Evolutionary conservation across 2,888 invertebrate genomes (phyloP), one percentile per base, ranked within the genome.

Genomic region (Dolichopus griseipennis): DNA sequence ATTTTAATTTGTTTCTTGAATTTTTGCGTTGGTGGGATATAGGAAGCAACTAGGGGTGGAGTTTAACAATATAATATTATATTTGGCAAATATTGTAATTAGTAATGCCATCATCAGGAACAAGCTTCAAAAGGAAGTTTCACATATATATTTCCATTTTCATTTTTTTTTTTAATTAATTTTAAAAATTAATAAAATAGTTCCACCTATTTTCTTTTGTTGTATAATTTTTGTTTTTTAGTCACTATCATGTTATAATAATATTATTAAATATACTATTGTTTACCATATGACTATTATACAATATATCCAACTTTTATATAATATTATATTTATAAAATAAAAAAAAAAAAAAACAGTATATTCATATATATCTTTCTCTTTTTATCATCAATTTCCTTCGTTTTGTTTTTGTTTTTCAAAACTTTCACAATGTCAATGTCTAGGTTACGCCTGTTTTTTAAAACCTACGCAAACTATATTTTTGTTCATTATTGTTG

Each of bases 361-460:
- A 52, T 2, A 52, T 9, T 52, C 15, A 52, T 52, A 52, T 52
- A 52, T 52, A 12, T 52, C 52, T 52, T 18, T 52, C 52, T 52
- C 52, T 52, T 18, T 52, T 52, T 52, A 15, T 52, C 15, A 12
- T n/a, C n/a, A n/a, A n/a, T 52, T 52, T 52, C 18, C 1, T 52
- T 52, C 4, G 2, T 52, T 52, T 52, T 15, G n/a, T 52, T 52
- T 18, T 52, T 52, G 18, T 52, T 18, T 43, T 18, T 18, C 6
- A 18, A 52, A 52, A 52, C 18, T 52, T 37, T 18, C 37, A 64
- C 70, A 71, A 68, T 69, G 68, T 67, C 73, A 70, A 69, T 67
- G 71, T 75, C 78, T 75, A 75, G 78, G 78, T 73, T 73, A 77
- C 78, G 78, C 78, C 78, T 73, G 75, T 70, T 68, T 34, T 27